These are phyloP conservation scores for Drosophila trichaetosa DNA, from an alignment of 2,888 invertebrate genomes.

Conservation along the genomic window DNA sequence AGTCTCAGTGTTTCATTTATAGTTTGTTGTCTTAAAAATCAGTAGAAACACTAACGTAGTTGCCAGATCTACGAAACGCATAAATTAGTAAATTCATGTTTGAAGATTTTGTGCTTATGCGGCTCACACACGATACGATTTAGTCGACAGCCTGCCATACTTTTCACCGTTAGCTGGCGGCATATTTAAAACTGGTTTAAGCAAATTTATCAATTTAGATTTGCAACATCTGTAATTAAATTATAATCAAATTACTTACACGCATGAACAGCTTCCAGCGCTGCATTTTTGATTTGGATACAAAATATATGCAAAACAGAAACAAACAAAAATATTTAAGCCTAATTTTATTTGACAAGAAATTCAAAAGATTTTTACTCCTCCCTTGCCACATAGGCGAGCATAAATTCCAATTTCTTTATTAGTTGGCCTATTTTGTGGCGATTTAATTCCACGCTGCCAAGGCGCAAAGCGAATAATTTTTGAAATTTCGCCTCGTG, in stretches of 20 bases:
- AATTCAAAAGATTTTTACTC: constrained; percentile 39
- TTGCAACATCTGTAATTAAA: background rate
- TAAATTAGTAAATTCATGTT: background rate
- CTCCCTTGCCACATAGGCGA: constrained; percentile 86
- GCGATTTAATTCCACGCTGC: constrained; percentile 86
- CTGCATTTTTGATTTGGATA: constrained; percentile 9
- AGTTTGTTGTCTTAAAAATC: background rate
- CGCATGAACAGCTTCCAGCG: constrained; percentile 11
- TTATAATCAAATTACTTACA: constrained; percentile 5
- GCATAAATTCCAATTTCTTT: constrained; percentile 90
- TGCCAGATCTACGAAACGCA: background rate
- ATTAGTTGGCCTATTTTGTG: constrained; percentile 86
- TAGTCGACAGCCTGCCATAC: background rate
- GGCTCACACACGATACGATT: background rate
- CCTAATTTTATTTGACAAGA: constrained; percentile 34
- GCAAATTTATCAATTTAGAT: background rate
- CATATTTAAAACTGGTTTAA: background rate
- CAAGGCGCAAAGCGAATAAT: constrained; percentile 86
- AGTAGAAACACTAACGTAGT: background rate
- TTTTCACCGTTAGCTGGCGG: background rate
- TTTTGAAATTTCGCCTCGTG: constrained; percentile 84
- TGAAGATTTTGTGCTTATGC: background rate
- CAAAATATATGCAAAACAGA: background rate
- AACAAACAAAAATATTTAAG: background rate
- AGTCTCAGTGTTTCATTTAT: background rate